Percentiles rank a stretch among this genome's conserved stretches.
phyloP scores from a whole-genome alignment of 2,888 invertebrate species.

The Matsumyia berberina region DNA sequence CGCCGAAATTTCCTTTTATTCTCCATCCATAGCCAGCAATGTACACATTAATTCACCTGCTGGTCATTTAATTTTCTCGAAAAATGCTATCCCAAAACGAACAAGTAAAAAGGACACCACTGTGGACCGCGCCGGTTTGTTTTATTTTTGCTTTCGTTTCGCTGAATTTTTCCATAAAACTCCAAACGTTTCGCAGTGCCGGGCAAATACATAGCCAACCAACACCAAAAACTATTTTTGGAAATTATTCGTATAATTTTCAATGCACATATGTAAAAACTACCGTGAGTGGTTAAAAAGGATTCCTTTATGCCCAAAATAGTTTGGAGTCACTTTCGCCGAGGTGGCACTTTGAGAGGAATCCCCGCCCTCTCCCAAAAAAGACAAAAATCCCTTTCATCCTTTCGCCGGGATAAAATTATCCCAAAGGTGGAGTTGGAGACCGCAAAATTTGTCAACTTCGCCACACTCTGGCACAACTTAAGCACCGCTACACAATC shows the following conservation, averaged over 20 bases:
- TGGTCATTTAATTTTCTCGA: conserved; percentile 1
- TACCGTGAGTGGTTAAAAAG: background rate
- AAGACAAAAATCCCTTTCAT: conserved; percentile 19
- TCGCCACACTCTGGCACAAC: background rate
- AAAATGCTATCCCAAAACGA: background rate
- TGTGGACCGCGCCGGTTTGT: background rate
- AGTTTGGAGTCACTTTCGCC: conserved; percentile 23
- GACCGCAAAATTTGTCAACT: conserved; percentile 23
- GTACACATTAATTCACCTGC: background rate
- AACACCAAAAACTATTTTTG: conserved; percentile 40
- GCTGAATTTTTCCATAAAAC: conserved; percentile 2
- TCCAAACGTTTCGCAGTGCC: background rate
- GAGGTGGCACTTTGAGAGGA: conserved; percentile 9
- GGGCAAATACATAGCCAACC: background rate
- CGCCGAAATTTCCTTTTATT: background rate
- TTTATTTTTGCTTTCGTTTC: background rate
- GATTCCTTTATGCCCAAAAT: conserved; percentile 13
- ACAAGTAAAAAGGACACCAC: background rate
- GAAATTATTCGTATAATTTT: conserved; percentile 51
- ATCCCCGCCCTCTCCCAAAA: too few relatives aligned
- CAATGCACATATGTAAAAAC: conserved; percentile 12
- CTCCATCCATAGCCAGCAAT: background rate
- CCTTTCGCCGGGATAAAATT: conserved; percentile 4
- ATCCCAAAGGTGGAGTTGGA: conserved; percentile 2
- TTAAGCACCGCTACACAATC: background rate